Evolutionary conservation across 2,888 invertebrate species (phyloP).

Genomic region (Epinotia nisella): DNA sequence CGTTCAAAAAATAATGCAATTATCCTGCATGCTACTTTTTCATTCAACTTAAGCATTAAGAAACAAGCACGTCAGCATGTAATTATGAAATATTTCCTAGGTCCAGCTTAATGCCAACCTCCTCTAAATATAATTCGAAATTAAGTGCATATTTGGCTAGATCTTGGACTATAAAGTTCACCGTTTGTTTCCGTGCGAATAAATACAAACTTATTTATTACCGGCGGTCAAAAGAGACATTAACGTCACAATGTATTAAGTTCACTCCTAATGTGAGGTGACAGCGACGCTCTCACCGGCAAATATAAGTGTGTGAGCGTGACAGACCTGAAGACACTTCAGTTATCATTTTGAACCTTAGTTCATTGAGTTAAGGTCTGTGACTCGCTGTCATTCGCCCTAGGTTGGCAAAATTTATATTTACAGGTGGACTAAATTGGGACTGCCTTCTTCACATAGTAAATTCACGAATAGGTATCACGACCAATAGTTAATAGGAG

Average conservation of each 20-base stretch:
- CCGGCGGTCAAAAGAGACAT: conserved; percentile 29
- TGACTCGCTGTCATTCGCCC: background rate
- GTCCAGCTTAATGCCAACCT: background rate
- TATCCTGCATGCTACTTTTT: no score
- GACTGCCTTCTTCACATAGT: conserved; percentile 14
- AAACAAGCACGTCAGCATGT: no score
- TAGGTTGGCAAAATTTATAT: background rate
- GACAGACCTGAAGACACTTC: background rate
- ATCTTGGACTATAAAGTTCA: conserved; percentile 19
- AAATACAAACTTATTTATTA: conserved; percentile 40
- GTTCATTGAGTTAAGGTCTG: background rate
- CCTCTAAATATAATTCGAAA: background rate
- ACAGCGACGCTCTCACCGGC: conserved; percentile 8
- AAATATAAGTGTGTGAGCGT: conserved; percentile 19
- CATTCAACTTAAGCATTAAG: no score
- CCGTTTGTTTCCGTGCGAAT: conserved; percentile 55
- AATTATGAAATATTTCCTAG: no score
- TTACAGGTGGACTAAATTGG: conserved; percentile 22
- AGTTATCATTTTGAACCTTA: background rate
- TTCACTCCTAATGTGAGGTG: conserved; percentile 17
- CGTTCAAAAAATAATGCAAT: no score
- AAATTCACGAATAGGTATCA: background rate
- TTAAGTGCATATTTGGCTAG: background rate
- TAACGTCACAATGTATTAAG: conserved; percentile 22
- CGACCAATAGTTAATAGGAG: background rate